A percentile compares a stretch with the other conserved stretches of the same genome.
Evolutionary conservation across 2,888 invertebrate genomes (phyloP).

Genomic region (Tortrix viridana): DNA sequence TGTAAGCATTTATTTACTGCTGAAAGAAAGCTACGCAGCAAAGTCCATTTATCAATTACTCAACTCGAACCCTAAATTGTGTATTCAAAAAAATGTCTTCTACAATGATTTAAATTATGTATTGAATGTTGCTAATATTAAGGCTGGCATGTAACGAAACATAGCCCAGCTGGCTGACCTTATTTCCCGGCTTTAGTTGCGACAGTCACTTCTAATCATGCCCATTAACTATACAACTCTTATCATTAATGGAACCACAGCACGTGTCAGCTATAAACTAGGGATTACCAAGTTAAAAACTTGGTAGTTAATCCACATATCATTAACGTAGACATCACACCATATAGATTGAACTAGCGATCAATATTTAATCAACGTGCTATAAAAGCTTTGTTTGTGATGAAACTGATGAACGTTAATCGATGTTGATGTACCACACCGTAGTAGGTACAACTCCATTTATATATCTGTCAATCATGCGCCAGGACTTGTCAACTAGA

Average conservation of each 20-base stretch:
- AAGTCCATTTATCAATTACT: too few relatives aligned
- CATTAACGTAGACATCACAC: constrained; percentile 9
- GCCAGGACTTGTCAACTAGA: too few relatives aligned
- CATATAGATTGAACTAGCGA: constrained; percentile 6
- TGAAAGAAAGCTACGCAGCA: too few relatives aligned
- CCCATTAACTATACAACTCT: constrained; percentile 13
- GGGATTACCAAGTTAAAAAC: constrained; percentile 10
- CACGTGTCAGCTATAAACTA: background rate
- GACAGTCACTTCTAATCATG: constrained; percentile 13
- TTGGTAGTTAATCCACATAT: background rate
- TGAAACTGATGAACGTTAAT: background rate
- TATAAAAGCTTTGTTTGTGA: constrained; percentile 7
- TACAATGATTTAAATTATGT: too few relatives aligned
- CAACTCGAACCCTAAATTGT: too few relatives aligned
- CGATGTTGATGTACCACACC: constrained; percentile 2
- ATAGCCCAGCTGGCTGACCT: constrained; percentile 11
- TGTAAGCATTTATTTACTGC: too few relatives aligned
- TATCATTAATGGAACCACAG: constrained; percentile 25
- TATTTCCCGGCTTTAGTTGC: constrained; percentile 12
- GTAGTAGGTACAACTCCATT: too few relatives aligned
- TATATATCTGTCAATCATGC: too few relatives aligned
- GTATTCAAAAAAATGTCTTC: too few relatives aligned
- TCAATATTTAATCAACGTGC: constrained; percentile 18
- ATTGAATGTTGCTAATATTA: background rate
- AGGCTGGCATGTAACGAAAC: background rate